phyloP scores from a whole-genome alignment of 2,113 vertebrate species.

The Cyprinodon variegatus region DNA sequence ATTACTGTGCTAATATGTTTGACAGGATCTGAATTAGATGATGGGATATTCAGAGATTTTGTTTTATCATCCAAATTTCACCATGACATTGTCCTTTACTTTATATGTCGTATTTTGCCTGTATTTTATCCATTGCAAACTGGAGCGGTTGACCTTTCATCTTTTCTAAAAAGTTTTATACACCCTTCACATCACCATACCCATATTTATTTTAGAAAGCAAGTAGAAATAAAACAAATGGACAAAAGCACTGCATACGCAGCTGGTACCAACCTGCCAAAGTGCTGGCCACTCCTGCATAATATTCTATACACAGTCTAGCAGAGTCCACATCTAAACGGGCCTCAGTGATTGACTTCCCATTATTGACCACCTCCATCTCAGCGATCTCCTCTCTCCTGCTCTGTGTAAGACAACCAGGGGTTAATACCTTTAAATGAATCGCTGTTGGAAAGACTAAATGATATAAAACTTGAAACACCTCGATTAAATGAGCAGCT shows the following conservation, averaged over 20 bases:
- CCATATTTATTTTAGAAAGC: neutral
- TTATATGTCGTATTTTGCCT: too few species aligned
- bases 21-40: neutral
- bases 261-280: slow-evolving; percentile 82
- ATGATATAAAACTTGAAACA: slow-evolving; percentile 47
- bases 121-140: neutral
- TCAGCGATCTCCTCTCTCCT: slow-evolving; percentile 88
- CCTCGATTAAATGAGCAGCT: slow-evolving; percentile 91
- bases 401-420: slow-evolving; percentile 61
- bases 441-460: neutral
- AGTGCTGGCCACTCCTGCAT: slow-evolving; percentile 86
- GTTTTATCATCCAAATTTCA: neutral
- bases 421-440: neutral
- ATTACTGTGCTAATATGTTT: neutral
- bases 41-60: neutral
- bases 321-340: slow-evolving; percentile 86
- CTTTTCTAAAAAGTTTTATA: neutral
- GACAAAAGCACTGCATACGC: neutral
- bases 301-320: slow-evolving; percentile 92
- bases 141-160: neutral
- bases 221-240: neutral
- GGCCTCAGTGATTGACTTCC: slow-evolving; percentile 93
- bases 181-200: neutral
- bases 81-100: neutral
- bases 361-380: slow-evolving; percentile 92